phyloP scores from a whole-genome alignment of 2,797 vertebrate species.

The Octomys mimax region DNA sequence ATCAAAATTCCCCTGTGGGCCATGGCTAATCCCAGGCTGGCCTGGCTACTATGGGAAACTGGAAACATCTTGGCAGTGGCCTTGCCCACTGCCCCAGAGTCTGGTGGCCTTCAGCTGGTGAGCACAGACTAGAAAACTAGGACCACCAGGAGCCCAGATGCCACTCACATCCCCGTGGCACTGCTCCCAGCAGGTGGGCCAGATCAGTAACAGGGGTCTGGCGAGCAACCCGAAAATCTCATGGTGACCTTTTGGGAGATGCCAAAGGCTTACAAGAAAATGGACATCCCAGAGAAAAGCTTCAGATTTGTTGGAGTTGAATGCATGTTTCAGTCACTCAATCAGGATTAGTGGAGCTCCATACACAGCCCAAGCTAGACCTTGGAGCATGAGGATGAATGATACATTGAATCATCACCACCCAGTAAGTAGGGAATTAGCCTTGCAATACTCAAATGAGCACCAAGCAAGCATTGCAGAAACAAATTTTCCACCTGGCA shows the following conservation, averaged over 20 bases:
- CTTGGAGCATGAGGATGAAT: background rate
- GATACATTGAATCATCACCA: background rate
- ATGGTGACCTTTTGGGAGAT: background rate
- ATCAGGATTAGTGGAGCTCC: background rate
- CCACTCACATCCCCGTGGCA: background rate
- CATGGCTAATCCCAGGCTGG: background rate
- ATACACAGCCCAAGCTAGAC: background rate
- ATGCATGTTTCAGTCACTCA: background rate
- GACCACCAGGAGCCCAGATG: background rate
- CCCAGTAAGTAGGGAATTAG: background rate
- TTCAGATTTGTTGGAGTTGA: background rate
- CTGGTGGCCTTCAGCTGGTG: background rate
- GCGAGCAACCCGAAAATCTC: background rate
- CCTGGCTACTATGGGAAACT: background rate
- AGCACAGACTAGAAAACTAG: background rate
- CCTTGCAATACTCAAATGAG: background rate
- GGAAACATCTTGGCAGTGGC: background rate
- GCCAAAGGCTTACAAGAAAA: slow-evolving; percentile 9
- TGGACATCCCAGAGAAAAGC: background rate
- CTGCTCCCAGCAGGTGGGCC: background rate
- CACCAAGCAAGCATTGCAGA: background rate
- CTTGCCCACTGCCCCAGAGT: background rate
- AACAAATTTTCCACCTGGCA: slow-evolving; percentile 1
- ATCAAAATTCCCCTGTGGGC: background rate
- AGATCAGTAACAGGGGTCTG: background rate